A percentile compares a stretch with the other conserved stretches of the same genome.
Conservation (phyloP, 2,797 vertebrate species). For the Fringilla coelebs region DNA sequence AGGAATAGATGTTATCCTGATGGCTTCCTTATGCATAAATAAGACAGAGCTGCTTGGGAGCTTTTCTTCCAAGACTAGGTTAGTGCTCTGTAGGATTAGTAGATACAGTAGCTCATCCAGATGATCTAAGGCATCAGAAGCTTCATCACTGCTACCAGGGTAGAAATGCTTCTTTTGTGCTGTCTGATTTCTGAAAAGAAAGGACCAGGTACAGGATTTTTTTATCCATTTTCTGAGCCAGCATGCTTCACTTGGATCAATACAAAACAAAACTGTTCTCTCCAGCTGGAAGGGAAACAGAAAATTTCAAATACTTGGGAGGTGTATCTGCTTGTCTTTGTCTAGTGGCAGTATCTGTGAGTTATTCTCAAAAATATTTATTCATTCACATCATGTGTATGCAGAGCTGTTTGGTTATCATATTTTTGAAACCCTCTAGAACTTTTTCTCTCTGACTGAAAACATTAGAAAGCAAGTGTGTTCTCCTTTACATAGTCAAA, state of each 20-base stretch:
- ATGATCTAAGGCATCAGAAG: not conserved
- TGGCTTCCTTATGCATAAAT: not conserved
- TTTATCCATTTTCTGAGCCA: not conserved
- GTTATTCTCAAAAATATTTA: not conserved
- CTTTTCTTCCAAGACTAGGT: not conserved
- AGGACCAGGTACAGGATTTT: not conserved
- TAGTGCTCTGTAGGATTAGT: not conserved
- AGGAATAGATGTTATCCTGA: not conserved
- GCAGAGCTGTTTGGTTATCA: not conserved
- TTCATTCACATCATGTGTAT: not conserved
- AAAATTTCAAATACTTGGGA: not conserved
- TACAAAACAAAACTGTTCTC: not conserved
- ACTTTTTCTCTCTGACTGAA: not conserved
- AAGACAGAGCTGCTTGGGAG: not conserved
- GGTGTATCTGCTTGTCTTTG: not conserved
- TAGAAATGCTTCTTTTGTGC: not conserved
- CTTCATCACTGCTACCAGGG: not conserved
- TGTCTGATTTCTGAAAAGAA: not conserved
- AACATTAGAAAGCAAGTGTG: not conserved
- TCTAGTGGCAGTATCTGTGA: not conserved
- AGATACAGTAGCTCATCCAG: not conserved
- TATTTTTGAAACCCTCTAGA: not conserved
- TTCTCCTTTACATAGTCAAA: not conserved
- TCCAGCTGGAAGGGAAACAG: not conserved
- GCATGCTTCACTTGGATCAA: not conserved